Conservation (phyloP, 2,888 invertebrate species). For the Bedellia somnulentella region DNA sequence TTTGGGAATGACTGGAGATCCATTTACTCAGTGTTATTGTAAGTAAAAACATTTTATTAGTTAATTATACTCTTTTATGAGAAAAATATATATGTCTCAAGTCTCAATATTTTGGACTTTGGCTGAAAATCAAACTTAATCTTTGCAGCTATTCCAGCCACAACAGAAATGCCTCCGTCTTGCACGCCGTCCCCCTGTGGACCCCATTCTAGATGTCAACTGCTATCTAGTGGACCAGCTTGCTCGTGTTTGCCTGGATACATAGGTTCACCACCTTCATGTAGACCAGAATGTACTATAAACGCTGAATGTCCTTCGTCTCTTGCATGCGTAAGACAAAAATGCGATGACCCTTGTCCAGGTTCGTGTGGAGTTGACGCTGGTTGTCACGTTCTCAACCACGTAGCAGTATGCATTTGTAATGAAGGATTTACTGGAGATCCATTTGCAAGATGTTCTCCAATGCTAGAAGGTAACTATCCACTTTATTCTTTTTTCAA, state of each 20-base stretch:
- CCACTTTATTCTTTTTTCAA: too few relatives aligned
- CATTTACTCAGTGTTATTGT: constrained; percentile 78
- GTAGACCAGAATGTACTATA: constrained; percentile 78
- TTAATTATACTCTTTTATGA: too few relatives aligned
- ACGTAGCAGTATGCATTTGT: constrained; percentile 80
- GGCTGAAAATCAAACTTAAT: too few relatives aligned
- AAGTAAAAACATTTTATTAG: constrained; percentile 31
- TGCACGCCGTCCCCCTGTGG: constrained; percentile 85
- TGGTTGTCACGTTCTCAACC: constrained; percentile 76
- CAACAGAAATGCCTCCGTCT: constrained; percentile 70
- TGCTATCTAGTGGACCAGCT: constrained; percentile 71
- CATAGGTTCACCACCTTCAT: constrained; percentile 77
- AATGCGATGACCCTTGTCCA: constrained; percentile 80
- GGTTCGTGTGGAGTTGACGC: constrained; percentile 82
- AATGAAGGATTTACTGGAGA: constrained; percentile 77
- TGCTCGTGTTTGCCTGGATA: constrained; percentile 80
- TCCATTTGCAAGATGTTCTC: constrained; percentile 74
- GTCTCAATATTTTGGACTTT: too few relatives aligned
- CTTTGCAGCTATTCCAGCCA: constrained; percentile 29
- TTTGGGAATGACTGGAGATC: constrained; percentile 83
- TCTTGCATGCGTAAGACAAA: constrained; percentile 75
- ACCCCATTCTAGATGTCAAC: constrained; percentile 78
- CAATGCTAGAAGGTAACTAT: constrained; percentile 50
- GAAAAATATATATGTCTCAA: too few relatives aligned
- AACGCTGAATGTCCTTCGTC: constrained; percentile 79